phyloP scores from a whole-genome alignment of 92 coral and sea anemone genomes.

The Virgularia gustaviana region DNA sequence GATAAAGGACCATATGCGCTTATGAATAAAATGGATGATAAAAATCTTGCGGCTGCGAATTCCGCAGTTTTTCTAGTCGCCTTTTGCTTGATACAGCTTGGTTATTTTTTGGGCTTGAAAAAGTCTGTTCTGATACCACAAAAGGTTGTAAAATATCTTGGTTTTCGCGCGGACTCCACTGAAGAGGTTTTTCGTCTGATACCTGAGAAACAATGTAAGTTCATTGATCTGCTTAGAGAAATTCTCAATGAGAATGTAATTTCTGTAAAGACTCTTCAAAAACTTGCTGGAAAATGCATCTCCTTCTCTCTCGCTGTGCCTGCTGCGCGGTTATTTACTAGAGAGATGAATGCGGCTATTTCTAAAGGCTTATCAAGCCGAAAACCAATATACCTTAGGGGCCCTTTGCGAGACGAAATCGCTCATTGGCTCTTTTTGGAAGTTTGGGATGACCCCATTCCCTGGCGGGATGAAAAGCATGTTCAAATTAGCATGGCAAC shows the following conservation, averaged over 20 bases:
- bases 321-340: constrained; percentile 2
- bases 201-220: not conserved
- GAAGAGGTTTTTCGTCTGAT: constrained; percentile 30
- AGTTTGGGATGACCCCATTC: constrained; percentile 10
- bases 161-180: not conserved
- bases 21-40: not conserved
- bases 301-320: constrained; percentile 16
- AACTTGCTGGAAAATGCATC: not conserved
- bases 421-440: constrained; percentile 24
- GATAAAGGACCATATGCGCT: not conserved
- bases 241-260: not conserved
- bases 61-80: too few relatives aligned
- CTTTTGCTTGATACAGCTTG: not conserved
- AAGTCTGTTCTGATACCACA: constrained; percentile 23
- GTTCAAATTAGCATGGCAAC: constrained; percentile 33
- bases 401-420: not conserved
- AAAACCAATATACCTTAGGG: not conserved
- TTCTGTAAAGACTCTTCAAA: not conserved
- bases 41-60: too few relatives aligned
- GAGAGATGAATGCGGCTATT: constrained; percentile 7
- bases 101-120: constrained; percentile 8
- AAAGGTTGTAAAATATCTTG: constrained; percentile 1
- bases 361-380: not conserved
- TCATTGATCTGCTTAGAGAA: not conserved
- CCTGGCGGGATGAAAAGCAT: constrained; percentile 30